Conservation (phyloP, 2,888 invertebrate species). For the Congeria kusceri region DNA sequence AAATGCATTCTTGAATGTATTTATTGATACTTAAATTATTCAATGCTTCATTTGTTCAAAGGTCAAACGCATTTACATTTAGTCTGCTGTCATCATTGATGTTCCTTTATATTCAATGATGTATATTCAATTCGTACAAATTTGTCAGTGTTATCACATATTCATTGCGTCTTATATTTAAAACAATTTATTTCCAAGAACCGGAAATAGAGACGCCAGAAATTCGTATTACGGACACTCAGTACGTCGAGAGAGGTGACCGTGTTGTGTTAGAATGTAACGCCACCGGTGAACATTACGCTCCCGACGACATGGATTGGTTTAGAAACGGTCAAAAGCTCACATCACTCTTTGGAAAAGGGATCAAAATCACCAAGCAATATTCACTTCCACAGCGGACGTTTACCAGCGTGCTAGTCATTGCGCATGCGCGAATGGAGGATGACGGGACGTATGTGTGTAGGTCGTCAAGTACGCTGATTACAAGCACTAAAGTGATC, state of each 20-base stretch:
- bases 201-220: constrained; percentile 43
- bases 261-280: constrained; percentile 69
- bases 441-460: constrained; percentile 75
- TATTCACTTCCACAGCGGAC: constrained; percentile 63
- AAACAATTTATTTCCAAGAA: neutral
- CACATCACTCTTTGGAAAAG: constrained; percentile 51
- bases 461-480: constrained; percentile 68
- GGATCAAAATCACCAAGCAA: constrained; percentile 64
- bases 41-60: too few species aligned
- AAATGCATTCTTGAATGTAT: too few species aligned
- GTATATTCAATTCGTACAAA: too few species aligned
- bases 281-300: constrained; percentile 70
- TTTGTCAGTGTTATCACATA: too few species aligned
- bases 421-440: constrained; percentile 63
- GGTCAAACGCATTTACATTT: too few species aligned
- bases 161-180: too few species aligned
- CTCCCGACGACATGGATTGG: constrained; percentile 75
- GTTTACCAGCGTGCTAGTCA: constrained; percentile 69
- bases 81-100: too few species aligned
- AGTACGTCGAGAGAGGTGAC: constrained; percentile 70
- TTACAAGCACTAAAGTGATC: constrained; percentile 70
- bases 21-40: too few species aligned
- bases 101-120: too few species aligned
- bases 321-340: constrained; percentile 72
- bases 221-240: constrained; percentile 69